phyloP scores from a whole-genome alignment of 2,113 vertebrate species.

The Chaetura pelagica region DNA sequence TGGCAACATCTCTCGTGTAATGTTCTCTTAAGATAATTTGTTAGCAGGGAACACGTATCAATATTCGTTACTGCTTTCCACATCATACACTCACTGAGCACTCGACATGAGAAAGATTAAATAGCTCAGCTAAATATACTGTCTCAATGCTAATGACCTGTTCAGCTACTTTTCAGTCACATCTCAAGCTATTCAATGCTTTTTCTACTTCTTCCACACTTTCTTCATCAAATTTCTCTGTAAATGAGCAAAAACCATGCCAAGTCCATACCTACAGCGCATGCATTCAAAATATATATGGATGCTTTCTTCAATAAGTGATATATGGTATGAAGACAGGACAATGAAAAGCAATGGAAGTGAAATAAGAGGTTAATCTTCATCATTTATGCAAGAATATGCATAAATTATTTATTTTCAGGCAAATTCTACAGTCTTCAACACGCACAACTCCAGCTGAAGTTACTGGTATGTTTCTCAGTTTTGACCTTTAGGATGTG shows the following conservation, averaged over 20 bases:
- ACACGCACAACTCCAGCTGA: background rate
- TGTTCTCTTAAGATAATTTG: background rate
- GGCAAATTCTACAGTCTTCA: background rate
- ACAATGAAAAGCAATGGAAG: background rate
- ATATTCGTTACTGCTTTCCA: background rate
- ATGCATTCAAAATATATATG: background rate
- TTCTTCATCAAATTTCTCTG: background rate
- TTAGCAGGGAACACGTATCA: background rate
- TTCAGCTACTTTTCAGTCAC: background rate
- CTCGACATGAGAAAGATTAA: conserved; percentile 17
- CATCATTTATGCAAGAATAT: background rate
- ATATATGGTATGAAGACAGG: background rate
- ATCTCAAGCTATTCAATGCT: background rate
- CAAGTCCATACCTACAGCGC: background rate
- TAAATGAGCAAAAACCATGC: background rate
- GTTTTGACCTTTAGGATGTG: background rate
- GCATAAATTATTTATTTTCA: background rate
- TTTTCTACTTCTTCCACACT: background rate
- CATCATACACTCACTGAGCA: background rate
- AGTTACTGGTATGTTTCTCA: background rate
- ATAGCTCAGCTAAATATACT: conserved; percentile 3
- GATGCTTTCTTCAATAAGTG: background rate
- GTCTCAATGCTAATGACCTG: background rate
- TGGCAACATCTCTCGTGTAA: background rate
- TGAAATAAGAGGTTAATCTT: background rate